Base-by-base conservation (phyloP, 2,113 vertebrate genomes). In the Hymenochirus boettgeri region DNA sequence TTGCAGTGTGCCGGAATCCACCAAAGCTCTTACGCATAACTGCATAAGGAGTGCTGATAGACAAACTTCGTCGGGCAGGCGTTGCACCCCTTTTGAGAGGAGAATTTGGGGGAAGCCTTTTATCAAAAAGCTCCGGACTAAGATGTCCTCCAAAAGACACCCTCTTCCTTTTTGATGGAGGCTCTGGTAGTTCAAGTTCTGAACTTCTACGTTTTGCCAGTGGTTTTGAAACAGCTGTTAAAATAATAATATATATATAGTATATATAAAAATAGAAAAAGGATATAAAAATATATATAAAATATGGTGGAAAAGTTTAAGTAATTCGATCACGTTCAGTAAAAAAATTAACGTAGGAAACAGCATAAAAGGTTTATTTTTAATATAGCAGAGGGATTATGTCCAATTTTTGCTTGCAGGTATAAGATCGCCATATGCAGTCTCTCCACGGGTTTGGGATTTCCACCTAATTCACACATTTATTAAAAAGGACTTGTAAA, bases 71-170 rank as follows among this genome's bases (percentile, higher is more conserved):
- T 2, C 80, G 76, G 0, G 85, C 72, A 1, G 93, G 92, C 24
- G 73, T 75, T 0, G 88, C 92, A 0, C 92, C 93, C 70, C 55
- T 90, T 2, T 86, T 82, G 9, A 96, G 69, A 0, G 93, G 93
- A 0, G 92, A 94, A 76, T 93, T 78, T 13, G 93, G 88, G 57
- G 93, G 93, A 29, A 96, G 72, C 5, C 81, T 80, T 69, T 91
- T 95, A 74, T 96, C 93, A 76, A 94, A 96, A 13, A 96, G 74
- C 70, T 96, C 92, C 6, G 92, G 93, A 54, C 84, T 89, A 19
- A 96, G 74, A 0, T 85, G 79, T 8, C 84, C 82, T 57, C 91
- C 93, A 73, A 96, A 96, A 4, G 93, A 96, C 42, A 96, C 92
- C 0, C 89, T 85, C 50, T 93, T 96, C 35, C 70, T 90, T 74